Percentiles rank a stretch among this genome's conserved stretches.
phyloP scores from a whole-genome alignment of 2,888 invertebrate genomes.

The Slavum lentiscoides region DNA sequence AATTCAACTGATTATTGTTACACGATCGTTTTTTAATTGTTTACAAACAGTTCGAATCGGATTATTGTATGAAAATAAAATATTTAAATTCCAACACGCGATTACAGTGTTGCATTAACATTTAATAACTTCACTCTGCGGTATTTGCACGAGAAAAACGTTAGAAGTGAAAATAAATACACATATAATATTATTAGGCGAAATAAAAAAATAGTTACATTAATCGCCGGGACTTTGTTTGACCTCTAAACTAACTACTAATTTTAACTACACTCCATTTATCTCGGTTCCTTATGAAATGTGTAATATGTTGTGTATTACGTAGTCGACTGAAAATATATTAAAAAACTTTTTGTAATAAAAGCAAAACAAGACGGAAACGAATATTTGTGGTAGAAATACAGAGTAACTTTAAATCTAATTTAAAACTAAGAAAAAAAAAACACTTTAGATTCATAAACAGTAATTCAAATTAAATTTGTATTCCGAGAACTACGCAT shows the following conservation, averaged over 20 bases:
- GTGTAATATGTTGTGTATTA: constrained; percentile 14
- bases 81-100: no score
- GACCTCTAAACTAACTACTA: not conserved
- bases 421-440: constrained; percentile 44
- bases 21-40: no score
- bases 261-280: constrained; percentile 17
- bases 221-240: not conserved
- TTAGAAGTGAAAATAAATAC: no score
- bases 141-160: no score
- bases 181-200: not conserved
- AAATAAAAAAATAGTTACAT: not conserved
- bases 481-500: not conserved
- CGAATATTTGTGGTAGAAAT: constrained; percentile 36
- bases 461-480: constrained; percentile 39
- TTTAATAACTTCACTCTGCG: no score
- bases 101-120: no score
- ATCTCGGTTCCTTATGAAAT: constrained; percentile 30
- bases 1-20: no score
- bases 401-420: constrained; percentile 31
- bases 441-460: constrained; percentile 20
- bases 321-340: constrained; percentile 29
- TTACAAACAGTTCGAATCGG: no score
- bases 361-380: constrained; percentile 35
- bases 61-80: no score
- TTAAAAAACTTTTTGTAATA: constrained; percentile 45